phyloP scores from a whole-genome alignment of 2,797 vertebrate species.

The Iguana delicatissima region DNA sequence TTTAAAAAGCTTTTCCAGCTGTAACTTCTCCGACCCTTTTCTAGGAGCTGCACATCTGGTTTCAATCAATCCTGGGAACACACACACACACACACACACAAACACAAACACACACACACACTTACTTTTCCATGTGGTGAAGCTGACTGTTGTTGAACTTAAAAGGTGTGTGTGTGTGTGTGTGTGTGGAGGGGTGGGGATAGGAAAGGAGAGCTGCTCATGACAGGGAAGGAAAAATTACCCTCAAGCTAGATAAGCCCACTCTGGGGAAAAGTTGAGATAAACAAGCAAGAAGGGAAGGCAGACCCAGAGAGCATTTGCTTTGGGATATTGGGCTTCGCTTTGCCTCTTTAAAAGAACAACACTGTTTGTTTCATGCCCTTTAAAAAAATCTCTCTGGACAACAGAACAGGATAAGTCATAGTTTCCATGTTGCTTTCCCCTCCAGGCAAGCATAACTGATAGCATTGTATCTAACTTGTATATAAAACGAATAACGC shows the following conservation, averaged over 20 bases:
- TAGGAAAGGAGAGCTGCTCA: neutral
- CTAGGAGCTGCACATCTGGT: constrained; percentile 33
- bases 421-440: neutral
- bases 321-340: neutral
- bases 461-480: neutral
- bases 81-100: neutral
- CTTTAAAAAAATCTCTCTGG: neutral
- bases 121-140: neutral
- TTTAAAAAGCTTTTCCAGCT: constrained; percentile 17
- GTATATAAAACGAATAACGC: neutral
- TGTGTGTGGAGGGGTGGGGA: neutral
- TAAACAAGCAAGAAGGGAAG: neutral
- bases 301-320: neutral
- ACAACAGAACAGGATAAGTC: neutral
- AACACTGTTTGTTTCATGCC: neutral
- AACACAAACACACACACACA: neutral
- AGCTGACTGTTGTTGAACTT: constrained; percentile 16
- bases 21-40: neutral
- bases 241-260: neutral
- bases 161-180: neutral
- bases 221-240: neutral
- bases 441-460: neutral
- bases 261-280: neutral
- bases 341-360: neutral
- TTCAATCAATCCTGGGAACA: constrained; percentile 13